phyloP scores from a whole-genome alignment of 2,113 vertebrate species.

The Murina feae region DNA sequence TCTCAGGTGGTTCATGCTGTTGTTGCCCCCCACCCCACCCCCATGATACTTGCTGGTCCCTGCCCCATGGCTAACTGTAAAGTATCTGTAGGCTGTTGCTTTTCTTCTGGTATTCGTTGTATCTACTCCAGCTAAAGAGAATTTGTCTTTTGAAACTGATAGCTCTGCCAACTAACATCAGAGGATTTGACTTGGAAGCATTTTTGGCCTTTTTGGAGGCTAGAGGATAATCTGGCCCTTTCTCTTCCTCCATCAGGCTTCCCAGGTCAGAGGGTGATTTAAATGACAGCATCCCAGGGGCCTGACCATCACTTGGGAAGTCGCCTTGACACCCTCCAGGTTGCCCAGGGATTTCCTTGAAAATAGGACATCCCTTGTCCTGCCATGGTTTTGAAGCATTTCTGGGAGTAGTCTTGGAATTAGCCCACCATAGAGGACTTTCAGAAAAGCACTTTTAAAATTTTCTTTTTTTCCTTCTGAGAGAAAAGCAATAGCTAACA shows the following conservation, averaged over 20 bases:
- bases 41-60: neutral
- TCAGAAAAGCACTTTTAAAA: neutral
- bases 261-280: neutral
- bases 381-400: neutral
- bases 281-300: neutral
- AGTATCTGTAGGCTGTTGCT: neutral
- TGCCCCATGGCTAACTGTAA: neutral
- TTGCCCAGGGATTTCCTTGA: neutral
- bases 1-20: neutral
- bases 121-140: neutral
- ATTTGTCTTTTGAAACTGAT: neutral
- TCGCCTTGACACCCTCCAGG: neutral
- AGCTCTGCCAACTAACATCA: neutral
- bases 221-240: neutral
- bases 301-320: neutral
- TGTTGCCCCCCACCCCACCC: rapidly evolving
- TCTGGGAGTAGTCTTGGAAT: neutral
- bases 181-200: neutral
- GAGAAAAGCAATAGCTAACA: neutral
- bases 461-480: neutral
- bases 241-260: neutral
- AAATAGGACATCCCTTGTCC: neutral
- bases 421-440: neutral
- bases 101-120: neutral
- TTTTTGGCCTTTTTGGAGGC: neutral